Evolutionary conservation across 1,140 invertebrate species (phyloP).

Genomic region (Brachionus asplanchnoidis): DNA sequence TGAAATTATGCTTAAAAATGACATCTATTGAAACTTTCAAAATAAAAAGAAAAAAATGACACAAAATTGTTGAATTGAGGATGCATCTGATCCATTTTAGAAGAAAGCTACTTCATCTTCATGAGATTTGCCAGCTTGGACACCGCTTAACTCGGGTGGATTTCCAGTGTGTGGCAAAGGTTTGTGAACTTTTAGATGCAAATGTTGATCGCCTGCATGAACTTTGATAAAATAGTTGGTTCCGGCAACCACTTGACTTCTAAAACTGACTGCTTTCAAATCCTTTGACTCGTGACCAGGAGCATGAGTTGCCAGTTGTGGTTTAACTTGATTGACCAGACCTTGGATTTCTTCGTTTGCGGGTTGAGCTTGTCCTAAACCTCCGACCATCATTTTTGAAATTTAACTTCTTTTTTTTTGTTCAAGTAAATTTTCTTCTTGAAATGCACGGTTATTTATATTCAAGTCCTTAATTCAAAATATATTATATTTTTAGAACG

Average conservation of each 20-base stretch:
- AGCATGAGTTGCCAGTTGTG: neutral
- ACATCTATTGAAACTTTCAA: neutral
- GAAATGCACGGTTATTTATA: conserved; percentile 10
- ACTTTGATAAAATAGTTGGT: conserved; percentile 31
- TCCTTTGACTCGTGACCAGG: neutral
- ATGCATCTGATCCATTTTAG: neutral
- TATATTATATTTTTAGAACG: conserved; percentile 32
- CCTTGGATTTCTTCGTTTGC: conserved; percentile 28
- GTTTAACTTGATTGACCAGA: conserved; percentile 3
- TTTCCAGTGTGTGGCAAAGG: conserved; percentile 7
- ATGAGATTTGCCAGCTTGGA: conserved; percentile 18
- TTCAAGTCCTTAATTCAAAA: neutral
- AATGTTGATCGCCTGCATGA: conserved; percentile 28
- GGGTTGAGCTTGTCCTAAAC: conserved; percentile 33
- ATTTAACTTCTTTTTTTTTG: neutral
- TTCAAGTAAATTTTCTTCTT: neutral
- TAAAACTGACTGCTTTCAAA: conserved; percentile 19
- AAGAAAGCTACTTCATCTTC: conserved; percentile 34
- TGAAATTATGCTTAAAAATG: neutral
- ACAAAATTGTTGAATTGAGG: neutral
- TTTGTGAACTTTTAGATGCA: conserved; percentile 38
- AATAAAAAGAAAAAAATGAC: neutral
- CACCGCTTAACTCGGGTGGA: neutral
- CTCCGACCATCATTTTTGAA: conserved; percentile 34
- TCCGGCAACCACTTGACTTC: conserved; percentile 31